Base-by-base conservation (phyloP, 2,113 vertebrate species). In the Triplophysa siluroides region DNA sequence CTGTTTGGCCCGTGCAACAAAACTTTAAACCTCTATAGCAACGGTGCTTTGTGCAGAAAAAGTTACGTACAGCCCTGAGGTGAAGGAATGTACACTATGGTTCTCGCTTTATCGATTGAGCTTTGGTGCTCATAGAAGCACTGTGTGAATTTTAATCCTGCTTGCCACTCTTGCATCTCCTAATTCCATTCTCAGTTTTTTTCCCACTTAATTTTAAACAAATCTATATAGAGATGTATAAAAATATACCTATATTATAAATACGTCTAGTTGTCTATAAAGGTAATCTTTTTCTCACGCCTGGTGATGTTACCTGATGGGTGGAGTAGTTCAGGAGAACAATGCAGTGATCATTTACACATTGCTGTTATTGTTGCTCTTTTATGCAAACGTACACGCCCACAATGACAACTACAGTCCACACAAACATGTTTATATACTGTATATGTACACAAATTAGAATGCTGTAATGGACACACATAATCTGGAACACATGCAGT, bases 331-430 rank as follows among this genome's bases (percentile, higher is more conserved):
- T 8, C 38, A 10, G 14, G 47, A 71, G 38, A 62, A 75, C 72
- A 75, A 62, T 75, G 14, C 12, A 38, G 58, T 24, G 58, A 62
- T 62, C 23, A 21, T 75, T 75, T 75, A 75, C 38, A 75, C 72
- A 13, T 62, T 47, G 43, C 13, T 61, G n/a, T 61, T 61, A 58
- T 45, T 67, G 38, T 23, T 47, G 23, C 38, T 11, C 12, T 68
- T 18, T 47, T 24, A 5, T 63, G 9, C 54, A 47, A 13, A 43
- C 45, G 26, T 38, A 38, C 26, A 62, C 73, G 18, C 69, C 60
- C 50, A 61, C 26, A 68, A 45, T 43, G 19, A 73, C 13, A 54
- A 10, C 18, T 26, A 47, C 33, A 62, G 45, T 24, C 8, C 52
- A 70, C 41, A 73, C 67, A 41, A 41, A 78, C 68, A 23, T 24